Conservation (phyloP, 2,113 vertebrate genomes). For the Blennius ocellaris region DNA sequence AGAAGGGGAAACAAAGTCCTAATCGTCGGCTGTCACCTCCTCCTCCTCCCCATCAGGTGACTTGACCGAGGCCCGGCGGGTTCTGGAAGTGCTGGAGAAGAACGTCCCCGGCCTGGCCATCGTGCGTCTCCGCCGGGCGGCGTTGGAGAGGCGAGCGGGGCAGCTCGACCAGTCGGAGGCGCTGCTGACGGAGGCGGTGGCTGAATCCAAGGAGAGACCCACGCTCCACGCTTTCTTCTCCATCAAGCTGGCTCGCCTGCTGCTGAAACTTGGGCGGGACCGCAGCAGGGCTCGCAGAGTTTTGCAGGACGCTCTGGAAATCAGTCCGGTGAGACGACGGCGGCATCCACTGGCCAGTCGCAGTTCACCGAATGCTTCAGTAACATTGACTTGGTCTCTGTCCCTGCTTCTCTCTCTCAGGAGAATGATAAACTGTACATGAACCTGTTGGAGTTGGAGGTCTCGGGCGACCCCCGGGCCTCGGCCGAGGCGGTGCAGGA, state of each 20-base stretch:
- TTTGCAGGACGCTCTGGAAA: conserved; percentile 84
- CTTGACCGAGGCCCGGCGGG: conserved; percentile 78
- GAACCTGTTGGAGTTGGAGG: conserved; percentile 88
- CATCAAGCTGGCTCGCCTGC: conserved; percentile 85
- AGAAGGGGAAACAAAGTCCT: no score
- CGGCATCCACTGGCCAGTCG: no score
- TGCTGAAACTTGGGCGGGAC: conserved; percentile 83
- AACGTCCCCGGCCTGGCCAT: conserved; percentile 82
- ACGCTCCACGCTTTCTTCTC: conserved; percentile 84
- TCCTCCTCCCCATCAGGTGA: conserved; percentile 76
- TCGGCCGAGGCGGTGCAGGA: conserved; percentile 83
- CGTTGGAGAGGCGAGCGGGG: conserved; percentile 84
- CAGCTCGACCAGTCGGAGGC: conserved; percentile 81
- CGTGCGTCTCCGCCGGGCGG: conserved; percentile 83
- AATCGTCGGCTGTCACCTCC: no score
- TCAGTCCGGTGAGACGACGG: conserved; percentile 81
- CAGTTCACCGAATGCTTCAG: no score
- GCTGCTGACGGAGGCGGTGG: conserved; percentile 82
- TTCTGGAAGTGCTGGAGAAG: conserved; percentile 81
- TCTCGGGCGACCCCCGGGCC: conserved; percentile 77
- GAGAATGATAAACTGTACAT: conserved; percentile 86
- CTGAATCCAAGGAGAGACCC: conserved; percentile 82
- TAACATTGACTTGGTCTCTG: neutral
- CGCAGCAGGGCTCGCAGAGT: conserved; percentile 78
- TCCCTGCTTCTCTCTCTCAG: conserved; percentile 33